These are phyloP conservation scores for Gallinago solitaria DNA, from an alignment of 2,797 vertebrate species.

Conservation along the genomic window DNA sequence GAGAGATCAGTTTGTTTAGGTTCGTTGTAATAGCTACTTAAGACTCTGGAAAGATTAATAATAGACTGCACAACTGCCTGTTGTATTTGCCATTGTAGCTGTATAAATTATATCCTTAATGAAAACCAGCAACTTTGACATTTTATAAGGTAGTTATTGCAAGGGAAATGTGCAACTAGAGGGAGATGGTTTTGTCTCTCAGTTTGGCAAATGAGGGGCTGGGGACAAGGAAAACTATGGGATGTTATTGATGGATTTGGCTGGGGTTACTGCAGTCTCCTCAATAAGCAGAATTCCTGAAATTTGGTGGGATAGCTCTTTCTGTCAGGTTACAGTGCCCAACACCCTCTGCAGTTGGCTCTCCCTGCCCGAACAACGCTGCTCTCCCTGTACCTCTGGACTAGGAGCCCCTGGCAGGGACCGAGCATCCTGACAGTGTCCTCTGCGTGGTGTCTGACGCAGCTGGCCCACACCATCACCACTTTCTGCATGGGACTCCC, in stretches of 20 bases:
- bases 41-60: background rate
- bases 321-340: background rate
- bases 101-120: background rate
- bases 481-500: background rate
- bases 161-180: background rate
- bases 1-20: background rate
- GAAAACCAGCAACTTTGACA: background rate
- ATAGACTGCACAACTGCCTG: background rate
- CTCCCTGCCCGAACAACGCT: rapidly evolving
- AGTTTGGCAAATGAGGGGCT: background rate
- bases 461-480: background rate
- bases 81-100: background rate
- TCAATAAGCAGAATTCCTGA: background rate
- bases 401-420: background rate
- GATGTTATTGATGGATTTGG: background rate
- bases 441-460: background rate
- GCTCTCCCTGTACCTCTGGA: background rate
- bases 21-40: background rate
- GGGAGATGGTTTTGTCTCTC: background rate
- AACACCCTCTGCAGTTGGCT: background rate
- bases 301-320: background rate
- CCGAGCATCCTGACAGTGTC: rapidly evolving
- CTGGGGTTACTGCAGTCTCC: background rate
- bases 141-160: background rate
- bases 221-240: background rate